A percentile compares a stretch with the other conserved stretches of the same genome.
Conservation (phyloP, 1,140 invertebrate genomes). For the Diabrotica virgifera region DNA sequence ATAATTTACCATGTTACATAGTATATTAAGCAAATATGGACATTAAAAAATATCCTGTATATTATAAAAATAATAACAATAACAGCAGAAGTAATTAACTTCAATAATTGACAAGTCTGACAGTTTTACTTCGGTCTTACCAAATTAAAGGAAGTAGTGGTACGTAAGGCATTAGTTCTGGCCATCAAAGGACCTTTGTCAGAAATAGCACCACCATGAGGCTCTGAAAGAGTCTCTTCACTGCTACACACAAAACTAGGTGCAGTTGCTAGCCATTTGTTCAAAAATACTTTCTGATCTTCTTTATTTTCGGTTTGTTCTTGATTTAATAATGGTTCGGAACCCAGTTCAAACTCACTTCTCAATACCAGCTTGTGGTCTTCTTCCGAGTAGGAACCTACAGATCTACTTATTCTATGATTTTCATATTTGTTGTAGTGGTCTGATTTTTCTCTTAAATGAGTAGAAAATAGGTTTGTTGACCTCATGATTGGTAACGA, state of each 20-base stretch:
- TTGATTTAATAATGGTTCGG: conserved; percentile 32
- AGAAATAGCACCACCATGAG: conserved; percentile 15
- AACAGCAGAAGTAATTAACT: too few species aligned
- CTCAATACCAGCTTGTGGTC: conserved; percentile 16
- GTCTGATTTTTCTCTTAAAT: conserved; percentile 1
- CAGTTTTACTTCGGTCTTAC: conserved; percentile 33
- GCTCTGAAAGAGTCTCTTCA: conserved; percentile 31
- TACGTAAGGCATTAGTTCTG: conserved; percentile 42
- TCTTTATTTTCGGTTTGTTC: conserved; percentile 11
- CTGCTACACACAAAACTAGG: conserved; percentile 33
- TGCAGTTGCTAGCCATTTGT: conserved; percentile 37
- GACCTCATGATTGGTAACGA: conserved; percentile 6
- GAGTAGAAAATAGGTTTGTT: neutral
- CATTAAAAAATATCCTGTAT: too few species aligned
- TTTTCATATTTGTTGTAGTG: neutral
- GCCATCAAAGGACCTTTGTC: conserved; percentile 34
- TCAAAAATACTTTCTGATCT: conserved; percentile 33
- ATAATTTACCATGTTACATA: too few species aligned
- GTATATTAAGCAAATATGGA: too few species aligned
- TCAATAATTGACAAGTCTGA: too few species aligned
- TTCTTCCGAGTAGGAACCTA: conserved; percentile 33
- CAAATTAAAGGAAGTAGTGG: conserved; percentile 45
- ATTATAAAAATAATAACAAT: too few species aligned
- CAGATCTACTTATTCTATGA: conserved; percentile 32
- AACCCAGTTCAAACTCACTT: conserved; percentile 25